A percentile compares a stretch with the other conserved stretches of the same genome.
These are phyloP conservation scores for Vespertilio murinus DNA, from an alignment of 2,797 vertebrate species.

Conservation along the genomic window DNA sequence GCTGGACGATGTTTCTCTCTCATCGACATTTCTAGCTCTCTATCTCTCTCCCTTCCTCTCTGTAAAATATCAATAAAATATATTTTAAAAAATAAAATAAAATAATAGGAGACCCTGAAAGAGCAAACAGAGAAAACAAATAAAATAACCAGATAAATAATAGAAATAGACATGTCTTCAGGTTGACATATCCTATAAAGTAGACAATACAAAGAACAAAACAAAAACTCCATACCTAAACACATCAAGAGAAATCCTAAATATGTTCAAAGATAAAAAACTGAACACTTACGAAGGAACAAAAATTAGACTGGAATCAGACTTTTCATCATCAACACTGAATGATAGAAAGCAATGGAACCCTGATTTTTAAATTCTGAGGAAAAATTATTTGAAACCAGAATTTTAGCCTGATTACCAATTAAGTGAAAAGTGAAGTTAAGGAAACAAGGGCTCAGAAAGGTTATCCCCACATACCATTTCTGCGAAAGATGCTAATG, in stretches of 20 bases:
- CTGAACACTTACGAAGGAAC: background rate
- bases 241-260: constrained; percentile 5
- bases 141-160: background rate
- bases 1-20: too few relatives aligned
- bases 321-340: background rate
- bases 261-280: background rate
- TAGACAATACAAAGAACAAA: background rate
- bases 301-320: background rate
- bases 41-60: too few relatives aligned
- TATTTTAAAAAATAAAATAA: too few relatives aligned
- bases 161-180: background rate
- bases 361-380: background rate
- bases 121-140: background rate
- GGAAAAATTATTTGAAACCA: constrained; percentile 37
- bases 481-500: constrained; percentile 13
- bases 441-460: background rate
- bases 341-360: background rate
- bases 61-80: too few relatives aligned
- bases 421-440: constrained; percentile 7
- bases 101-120: background rate
- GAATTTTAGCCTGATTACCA: background rate
- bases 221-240: background rate
- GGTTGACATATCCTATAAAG: background rate
- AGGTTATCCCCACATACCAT: background rate
- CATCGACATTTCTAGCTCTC: too few relatives aligned